Percentiles rank a stretch among this genome's conserved stretches.
Conservation (phyloP, 64 coral and sea anemone genomes). For the Pocillopora verrucosa region DNA sequence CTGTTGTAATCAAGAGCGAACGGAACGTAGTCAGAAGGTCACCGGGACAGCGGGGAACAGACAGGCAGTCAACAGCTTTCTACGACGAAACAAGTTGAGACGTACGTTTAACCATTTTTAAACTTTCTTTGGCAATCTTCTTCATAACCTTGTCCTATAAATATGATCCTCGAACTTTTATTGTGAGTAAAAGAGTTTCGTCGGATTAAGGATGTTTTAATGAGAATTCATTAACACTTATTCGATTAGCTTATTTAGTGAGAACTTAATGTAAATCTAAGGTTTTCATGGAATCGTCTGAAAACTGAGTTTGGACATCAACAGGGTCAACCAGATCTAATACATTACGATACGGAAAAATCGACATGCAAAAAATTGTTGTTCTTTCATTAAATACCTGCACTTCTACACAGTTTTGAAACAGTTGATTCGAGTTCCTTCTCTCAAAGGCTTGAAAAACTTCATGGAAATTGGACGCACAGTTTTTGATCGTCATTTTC, state of each 20-base stretch:
- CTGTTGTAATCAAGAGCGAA: slow-evolving; percentile 9
- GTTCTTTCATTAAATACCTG: not conserved
- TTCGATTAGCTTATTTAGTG: too few species aligned
- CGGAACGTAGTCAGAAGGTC: slow-evolving; percentile 9
- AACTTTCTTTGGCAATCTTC: too few species aligned
- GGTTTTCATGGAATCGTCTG: too few species aligned
- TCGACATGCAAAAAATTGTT: not conserved
- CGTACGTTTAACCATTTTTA: too few species aligned
- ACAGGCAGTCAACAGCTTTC: slow-evolving; percentile 14
- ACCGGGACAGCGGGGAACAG: slow-evolving; percentile 39
- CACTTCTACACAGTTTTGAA: not conserved
- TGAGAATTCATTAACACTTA: too few species aligned
- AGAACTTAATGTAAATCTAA: too few species aligned
- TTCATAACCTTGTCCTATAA: too few species aligned
- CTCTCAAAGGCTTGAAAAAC: not conserved
- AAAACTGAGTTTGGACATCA: too few species aligned
- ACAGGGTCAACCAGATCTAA: too few species aligned
- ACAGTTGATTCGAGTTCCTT: not conserved
- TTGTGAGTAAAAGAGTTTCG: too few species aligned
- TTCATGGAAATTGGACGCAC: not conserved
- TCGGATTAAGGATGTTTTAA: too few species aligned
- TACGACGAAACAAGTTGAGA: not conserved
- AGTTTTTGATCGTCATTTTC: slow-evolving; percentile 6
- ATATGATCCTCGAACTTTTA: too few species aligned
- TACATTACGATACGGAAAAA: not conserved